Conservation (phyloP, 2,113 vertebrate species). For the Bucco capensis region DNA sequence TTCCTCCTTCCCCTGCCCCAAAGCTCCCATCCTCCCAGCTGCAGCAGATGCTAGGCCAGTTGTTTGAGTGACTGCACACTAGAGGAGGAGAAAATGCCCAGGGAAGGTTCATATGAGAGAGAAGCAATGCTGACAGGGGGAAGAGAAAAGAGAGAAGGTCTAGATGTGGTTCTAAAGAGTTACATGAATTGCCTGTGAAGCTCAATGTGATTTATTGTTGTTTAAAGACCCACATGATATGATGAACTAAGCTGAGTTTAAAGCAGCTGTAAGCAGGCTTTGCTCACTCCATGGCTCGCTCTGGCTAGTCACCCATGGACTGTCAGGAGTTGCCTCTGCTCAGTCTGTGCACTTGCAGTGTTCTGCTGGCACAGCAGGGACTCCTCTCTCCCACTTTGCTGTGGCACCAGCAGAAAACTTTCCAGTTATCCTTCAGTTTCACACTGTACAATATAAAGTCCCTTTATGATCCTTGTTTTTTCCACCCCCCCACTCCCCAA, state of each 20-base stretch:
- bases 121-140: neutral
- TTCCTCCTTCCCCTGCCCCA: neutral
- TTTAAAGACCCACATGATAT: neutral
- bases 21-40: neutral
- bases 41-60: neutral
- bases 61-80: neutral
- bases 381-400: neutral
- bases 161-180: neutral
- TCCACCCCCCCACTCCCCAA: slow-evolving; percentile 18
- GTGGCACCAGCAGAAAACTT: neutral
- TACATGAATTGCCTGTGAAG: neutral
- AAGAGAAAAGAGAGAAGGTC: neutral
- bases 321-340: slow-evolving; percentile 30
- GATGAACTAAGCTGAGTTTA: neutral
- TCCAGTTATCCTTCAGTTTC: neutral
- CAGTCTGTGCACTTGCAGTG: neutral
- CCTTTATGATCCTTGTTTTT: slow-evolving; percentile 37
- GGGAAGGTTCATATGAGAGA: neutral
- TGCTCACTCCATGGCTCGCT: neutral
- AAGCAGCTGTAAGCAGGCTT: neutral
- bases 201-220: neutral
- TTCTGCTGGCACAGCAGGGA: neutral
- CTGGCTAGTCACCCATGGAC: neutral
- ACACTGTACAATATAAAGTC: slow-evolving; percentile 30
- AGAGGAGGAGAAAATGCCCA: neutral